phyloP scores from a whole-genome alignment of 2,113 vertebrate species.

The Macquaria australasica region DNA sequence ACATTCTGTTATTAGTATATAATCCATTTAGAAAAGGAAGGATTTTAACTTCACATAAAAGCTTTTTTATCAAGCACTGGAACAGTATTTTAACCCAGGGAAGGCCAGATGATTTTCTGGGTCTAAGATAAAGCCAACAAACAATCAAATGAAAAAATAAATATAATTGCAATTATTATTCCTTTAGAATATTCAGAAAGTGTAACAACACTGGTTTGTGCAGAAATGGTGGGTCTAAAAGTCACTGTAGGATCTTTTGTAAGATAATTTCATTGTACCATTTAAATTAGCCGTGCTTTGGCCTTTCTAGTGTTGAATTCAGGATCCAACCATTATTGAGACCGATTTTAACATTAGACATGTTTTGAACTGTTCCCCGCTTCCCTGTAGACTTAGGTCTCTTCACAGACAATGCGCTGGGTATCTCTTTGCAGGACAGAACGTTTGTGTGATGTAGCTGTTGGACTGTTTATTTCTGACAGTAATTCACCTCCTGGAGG shows the following conservation, averaged over 20 bases:
- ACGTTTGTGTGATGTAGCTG: constrained; percentile 27
- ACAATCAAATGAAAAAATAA: constrained; percentile 16
- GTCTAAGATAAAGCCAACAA: constrained; percentile 27
- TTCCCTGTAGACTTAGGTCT: neutral
- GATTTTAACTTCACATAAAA: constrained; percentile 48
- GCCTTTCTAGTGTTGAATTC: neutral
- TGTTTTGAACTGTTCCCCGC: constrained; percentile 23
- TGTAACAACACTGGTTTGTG: neutral
- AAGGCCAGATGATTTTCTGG: constrained; percentile 19
- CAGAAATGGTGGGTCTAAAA: neutral
- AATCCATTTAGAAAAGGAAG: constrained; percentile 27
- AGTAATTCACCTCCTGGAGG: constrained; percentile 69
- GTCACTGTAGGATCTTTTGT: neutral
- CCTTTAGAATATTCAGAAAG: neutral
- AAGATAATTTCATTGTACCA: neutral
- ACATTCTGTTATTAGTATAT: constrained; percentile 38
- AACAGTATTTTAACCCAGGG: constrained; percentile 23
- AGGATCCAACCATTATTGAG: neutral
- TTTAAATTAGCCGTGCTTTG: constrained; percentile 31
- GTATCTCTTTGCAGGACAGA: constrained; percentile 38
- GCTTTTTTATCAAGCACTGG: constrained; percentile 24
- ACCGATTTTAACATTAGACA: constrained; percentile 10
- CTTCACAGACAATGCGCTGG: constrained; percentile 5
- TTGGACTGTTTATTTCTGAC: constrained; percentile 62
- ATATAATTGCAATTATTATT: neutral